Conservation (phyloP, 35 echinoderm and acorn worm species). For the Anneissia japonica region DNA sequence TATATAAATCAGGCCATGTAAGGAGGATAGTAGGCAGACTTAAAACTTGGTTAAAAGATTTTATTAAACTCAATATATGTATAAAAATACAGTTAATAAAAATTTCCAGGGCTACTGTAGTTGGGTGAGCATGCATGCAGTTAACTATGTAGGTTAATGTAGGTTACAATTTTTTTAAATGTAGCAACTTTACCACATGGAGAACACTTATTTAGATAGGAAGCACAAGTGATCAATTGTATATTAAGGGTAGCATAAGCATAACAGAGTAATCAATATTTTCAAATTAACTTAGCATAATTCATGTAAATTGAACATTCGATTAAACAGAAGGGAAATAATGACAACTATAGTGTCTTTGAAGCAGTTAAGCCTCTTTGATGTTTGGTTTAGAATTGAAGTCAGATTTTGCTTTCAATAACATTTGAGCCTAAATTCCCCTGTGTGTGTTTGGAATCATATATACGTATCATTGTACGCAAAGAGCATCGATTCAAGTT, state of each 20-base stretch:
- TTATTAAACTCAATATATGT: no score
- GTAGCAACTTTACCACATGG: no score
- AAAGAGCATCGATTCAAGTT: background rate
- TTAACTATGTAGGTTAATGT: no score
- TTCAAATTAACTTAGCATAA: background rate
- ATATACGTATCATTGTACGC: background rate
- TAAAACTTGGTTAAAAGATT: no score
- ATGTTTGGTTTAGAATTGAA: background rate
- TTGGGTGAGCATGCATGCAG: no score
- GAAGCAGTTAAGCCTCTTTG: background rate
- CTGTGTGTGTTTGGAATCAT: background rate
- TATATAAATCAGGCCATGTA: no score
- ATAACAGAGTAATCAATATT: background rate
- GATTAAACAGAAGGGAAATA: background rate
- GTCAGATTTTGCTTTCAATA: background rate
- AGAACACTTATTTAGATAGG: no score
- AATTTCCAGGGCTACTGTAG: no score
- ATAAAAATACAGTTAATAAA: no score
- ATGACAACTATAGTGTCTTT: background rate
- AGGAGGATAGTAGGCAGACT: no score
- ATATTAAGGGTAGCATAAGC: background rate
- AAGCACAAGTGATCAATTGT: background rate
- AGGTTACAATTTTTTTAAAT: no score
- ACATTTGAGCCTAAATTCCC: background rate
- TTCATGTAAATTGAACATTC: background rate